Conservation (phyloP, 2,888 invertebrate genomes). For the Agonopterix arenella region DNA sequence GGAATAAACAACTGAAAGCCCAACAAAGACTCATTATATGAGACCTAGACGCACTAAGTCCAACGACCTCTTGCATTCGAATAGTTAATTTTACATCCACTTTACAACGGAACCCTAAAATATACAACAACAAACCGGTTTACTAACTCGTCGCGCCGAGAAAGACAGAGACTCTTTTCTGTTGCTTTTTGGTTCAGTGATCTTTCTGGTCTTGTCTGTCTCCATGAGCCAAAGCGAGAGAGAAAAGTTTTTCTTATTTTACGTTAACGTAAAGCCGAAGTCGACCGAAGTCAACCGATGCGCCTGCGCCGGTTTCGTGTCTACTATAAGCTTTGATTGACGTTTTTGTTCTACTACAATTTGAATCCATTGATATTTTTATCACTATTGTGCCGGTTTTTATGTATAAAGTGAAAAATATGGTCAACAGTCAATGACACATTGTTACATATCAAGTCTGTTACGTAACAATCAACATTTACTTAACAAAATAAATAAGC, state of each 20-base stretch:
- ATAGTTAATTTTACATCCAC: not conserved
- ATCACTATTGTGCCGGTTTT: not conserved
- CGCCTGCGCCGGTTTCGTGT: slow-evolving; percentile 40
- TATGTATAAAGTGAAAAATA: not conserved
- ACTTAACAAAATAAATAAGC: too few species aligned
- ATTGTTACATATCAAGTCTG: not conserved
- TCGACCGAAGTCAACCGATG: slow-evolving; percentile 40
- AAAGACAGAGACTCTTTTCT: slow-evolving; percentile 40
- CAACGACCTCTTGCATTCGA: too few species aligned
- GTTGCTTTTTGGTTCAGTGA: slow-evolving; percentile 71
- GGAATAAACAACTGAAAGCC: slow-evolving; percentile 6
- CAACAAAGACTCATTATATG: too few species aligned
- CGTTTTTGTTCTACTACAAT: slow-evolving; percentile 39
- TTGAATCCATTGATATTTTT: slow-evolving; percentile 50
- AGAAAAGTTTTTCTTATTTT: slow-evolving; percentile 29
- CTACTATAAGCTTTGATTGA: slow-evolving; percentile 17
- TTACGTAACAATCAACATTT: not conserved
- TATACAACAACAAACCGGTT: slow-evolving; percentile 59
- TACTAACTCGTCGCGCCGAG: slow-evolving; percentile 41
- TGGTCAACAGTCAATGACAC: not conserved
- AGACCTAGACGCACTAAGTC: too few species aligned
- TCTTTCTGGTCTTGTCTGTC: slow-evolving; percentile 45
- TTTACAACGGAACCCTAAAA: slow-evolving; percentile 21
- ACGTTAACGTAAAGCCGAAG: slow-evolving; percentile 30
- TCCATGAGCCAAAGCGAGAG: slow-evolving; percentile 38